phyloP scores from a whole-genome alignment of 2,797 vertebrate genomes.

The Miichthys miiuy region DNA sequence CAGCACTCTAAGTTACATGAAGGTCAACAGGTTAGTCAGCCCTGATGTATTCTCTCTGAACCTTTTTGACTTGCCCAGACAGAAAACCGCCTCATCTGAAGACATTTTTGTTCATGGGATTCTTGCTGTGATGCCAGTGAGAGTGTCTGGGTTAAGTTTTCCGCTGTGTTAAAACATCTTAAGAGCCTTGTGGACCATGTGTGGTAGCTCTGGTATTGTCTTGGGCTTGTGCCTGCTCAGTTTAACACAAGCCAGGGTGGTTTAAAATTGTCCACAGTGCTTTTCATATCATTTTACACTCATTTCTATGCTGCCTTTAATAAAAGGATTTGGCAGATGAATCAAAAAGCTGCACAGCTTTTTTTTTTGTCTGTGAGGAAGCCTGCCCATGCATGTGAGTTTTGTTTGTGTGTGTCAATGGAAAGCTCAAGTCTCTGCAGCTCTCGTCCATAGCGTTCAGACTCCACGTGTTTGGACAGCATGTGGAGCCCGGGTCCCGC shows the following conservation, averaged over 20 bases:
- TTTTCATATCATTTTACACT: background rate
- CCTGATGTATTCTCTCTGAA: conserved; percentile 15
- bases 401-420: conserved; percentile 22
- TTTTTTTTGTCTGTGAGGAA: conserved; percentile 12
- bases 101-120: background rate
- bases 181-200: conserved; percentile 15
- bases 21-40: conserved; percentile 23
- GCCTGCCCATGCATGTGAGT: conserved; percentile 29
- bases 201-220: background rate
- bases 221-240: background rate
- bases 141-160: background rate
- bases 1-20: background rate
- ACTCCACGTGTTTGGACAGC: conserved; percentile 68
- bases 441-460: conserved; percentile 26
- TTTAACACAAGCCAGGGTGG: background rate
- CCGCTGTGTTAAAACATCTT: background rate
- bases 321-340: background rate
- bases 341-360: background rate
- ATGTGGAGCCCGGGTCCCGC: conserved; percentile 56
- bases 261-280: background rate
- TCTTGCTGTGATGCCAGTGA: background rate
- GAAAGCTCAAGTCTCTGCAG: conserved; percentile 39
- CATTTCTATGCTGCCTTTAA: background rate
- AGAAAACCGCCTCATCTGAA: conserved; percentile 20
- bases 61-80: background rate